phyloP scores from a whole-genome alignment of 2,797 vertebrate species.

The Spea hammondii region DNA sequence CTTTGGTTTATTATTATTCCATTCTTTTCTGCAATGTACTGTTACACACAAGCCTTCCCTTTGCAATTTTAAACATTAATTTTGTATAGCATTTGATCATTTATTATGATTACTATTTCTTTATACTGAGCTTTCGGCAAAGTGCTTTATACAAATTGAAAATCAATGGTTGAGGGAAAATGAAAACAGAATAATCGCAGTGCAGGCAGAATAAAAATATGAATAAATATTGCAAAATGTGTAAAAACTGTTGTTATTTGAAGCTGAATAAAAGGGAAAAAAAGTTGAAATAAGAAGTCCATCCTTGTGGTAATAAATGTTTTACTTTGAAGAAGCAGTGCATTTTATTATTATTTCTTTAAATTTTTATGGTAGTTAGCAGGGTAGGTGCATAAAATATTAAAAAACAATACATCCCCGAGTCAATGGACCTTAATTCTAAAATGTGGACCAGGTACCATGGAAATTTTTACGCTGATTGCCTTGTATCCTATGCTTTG shows the following conservation, averaged over 20 bases:
- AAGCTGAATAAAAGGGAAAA: constrained; percentile 9
- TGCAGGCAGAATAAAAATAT: constrained; percentile 38
- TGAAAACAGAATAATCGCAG: constrained; percentile 30
- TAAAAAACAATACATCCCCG: no score
- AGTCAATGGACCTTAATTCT: no score
- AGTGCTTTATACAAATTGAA: constrained; percentile 43
- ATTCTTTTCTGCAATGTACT: not conserved
- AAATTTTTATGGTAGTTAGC: no score
- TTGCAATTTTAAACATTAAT: constrained; percentile 16
- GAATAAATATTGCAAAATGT: constrained; percentile 41
- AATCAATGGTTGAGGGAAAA: constrained; percentile 33
- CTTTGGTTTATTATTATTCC: constrained; percentile 9
- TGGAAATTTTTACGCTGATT: no score
- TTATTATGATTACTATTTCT: constrained; percentile 40
- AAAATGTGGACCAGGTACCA: no score
- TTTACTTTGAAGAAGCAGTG: not conserved
- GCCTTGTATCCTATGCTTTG: no score
- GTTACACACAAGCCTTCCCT: not conserved
- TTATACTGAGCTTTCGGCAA: constrained; percentile 34
- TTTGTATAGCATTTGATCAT: constrained; percentile 37
- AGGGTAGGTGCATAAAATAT: no score
- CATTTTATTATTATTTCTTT: no score
- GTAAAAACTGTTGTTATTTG: constrained; percentile 25
- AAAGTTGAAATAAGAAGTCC: not conserved
- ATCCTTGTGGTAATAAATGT: not conserved